Conservation (phyloP, 2,113 vertebrate genomes). For the Notarius lentiginosus region DNA sequence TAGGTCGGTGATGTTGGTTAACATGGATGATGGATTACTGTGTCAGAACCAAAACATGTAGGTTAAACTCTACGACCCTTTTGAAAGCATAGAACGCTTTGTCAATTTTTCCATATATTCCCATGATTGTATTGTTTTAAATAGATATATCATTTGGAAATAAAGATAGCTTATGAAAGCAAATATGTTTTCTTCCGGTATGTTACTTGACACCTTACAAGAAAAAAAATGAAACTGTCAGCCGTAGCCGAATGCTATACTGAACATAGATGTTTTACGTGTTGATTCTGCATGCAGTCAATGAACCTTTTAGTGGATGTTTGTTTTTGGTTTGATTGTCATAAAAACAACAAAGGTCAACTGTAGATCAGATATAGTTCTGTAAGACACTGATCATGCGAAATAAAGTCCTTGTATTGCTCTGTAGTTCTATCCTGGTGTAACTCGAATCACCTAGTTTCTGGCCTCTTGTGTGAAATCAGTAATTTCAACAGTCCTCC, state of each 20-base stretch:
- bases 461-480: neutral
- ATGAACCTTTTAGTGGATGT: neutral
- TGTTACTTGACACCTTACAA: neutral
- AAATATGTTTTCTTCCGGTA: neutral
- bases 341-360: neutral
- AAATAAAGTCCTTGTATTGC: neutral
- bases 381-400: neutral
- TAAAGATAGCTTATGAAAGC: neutral
- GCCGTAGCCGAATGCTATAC: neutral
- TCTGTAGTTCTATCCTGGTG: neutral
- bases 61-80: neutral
- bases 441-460: neutral
- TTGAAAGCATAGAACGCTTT: neutral
- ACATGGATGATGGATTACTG: slow-evolving; percentile 30
- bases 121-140: neutral
- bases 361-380: neutral
- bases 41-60: slow-evolving; percentile 10
- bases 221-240: neutral
- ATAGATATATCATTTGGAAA: neutral
- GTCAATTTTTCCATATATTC: neutral
- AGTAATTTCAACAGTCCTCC: neutral
- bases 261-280: neutral
- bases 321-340: neutral
- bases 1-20: slow-evolving; percentile 57
- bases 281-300: neutral